Percentiles rank a stretch among this genome's conserved stretches.
Conservation (phyloP, 2,797 vertebrate species). For the Pygocentrus nattereri region DNA sequence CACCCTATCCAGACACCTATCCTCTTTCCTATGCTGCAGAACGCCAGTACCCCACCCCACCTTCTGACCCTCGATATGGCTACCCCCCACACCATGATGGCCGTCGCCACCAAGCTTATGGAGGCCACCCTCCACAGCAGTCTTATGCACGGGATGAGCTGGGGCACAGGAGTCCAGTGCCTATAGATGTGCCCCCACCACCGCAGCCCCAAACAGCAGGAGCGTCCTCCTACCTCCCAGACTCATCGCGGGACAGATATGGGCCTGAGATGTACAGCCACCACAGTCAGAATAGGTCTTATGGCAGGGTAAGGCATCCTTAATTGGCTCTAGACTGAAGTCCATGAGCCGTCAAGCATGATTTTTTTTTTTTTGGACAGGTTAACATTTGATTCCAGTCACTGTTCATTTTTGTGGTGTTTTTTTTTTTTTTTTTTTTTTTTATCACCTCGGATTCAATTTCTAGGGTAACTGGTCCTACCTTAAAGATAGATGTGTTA, state of each 20-base stretch:
- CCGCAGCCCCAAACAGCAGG: constrained; percentile 63
- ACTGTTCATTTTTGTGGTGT: too few species aligned
- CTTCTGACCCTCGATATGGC: constrained; percentile 79
- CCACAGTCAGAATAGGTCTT: constrained; percentile 85
- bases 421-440: too few species aligned
- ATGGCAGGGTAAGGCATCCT: constrained; percentile 83
- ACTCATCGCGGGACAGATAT: constrained; percentile 88
- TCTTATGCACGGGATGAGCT: constrained; percentile 89
- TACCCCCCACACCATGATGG: constrained; percentile 87
- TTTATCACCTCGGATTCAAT: too few species aligned
- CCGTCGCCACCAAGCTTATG: constrained; percentile 82
- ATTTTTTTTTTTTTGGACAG: too few species aligned
- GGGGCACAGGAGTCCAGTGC: constrained; percentile 88
- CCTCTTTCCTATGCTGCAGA: constrained; percentile 82
- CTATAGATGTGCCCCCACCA: constrained; percentile 85
- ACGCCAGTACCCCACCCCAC: constrained; percentile 84
- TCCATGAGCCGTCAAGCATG: too few species aligned
- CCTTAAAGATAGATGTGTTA: too few species aligned
- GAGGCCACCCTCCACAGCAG: constrained; percentile 82
- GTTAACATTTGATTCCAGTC: too few species aligned
- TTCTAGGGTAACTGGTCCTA: too few species aligned
- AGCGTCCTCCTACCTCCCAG: constrained; percentile 86
- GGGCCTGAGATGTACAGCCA: constrained; percentile 87
- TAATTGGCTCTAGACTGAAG: background rate
- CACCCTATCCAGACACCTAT: constrained; percentile 90